These are phyloP conservation scores for Xiphias gladius DNA, from an alignment of 2,113 vertebrate species.

Conservation along the genomic window DNA sequence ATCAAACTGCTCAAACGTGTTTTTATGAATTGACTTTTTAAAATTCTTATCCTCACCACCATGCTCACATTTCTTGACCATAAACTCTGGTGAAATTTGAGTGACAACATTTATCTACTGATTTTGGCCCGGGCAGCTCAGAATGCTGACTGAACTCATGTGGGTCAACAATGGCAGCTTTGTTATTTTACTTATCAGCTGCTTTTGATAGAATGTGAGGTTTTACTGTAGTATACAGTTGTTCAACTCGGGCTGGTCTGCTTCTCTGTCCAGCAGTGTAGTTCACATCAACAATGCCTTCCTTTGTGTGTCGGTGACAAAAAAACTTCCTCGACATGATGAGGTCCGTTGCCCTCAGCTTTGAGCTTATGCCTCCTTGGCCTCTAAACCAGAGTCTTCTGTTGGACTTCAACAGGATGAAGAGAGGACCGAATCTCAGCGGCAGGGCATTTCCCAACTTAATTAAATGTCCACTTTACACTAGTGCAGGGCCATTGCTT, in stretches of 20 bases:
- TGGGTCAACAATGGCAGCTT: not conserved
- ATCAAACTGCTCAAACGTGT: not conserved
- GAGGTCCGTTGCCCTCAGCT: not conserved
- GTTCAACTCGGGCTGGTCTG: not conserved
- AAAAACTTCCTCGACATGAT: not conserved
- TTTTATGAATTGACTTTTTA: not conserved
- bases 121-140: not conserved
- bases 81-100: not conserved
- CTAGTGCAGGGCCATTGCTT: constrained; percentile 2
- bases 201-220: not conserved
- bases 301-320: not conserved
- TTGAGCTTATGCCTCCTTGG: not conserved
- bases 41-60: not conserved
- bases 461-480: constrained; percentile 32
- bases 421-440: not conserved
- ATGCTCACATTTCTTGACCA: not conserved
- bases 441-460: not conserved
- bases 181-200: not conserved
- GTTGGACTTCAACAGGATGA: not conserved
- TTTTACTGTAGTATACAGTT: not conserved
- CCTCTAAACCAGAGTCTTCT: constrained; percentile 31
- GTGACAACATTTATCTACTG: not conserved
- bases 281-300: not conserved
- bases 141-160: not conserved
- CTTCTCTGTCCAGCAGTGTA: not conserved